A percentile compares a stretch with the other conserved stretches of the same genome.
phyloP scores from a whole-genome alignment of 2,888 invertebrate genomes.

The Morpho achilles region DNA sequence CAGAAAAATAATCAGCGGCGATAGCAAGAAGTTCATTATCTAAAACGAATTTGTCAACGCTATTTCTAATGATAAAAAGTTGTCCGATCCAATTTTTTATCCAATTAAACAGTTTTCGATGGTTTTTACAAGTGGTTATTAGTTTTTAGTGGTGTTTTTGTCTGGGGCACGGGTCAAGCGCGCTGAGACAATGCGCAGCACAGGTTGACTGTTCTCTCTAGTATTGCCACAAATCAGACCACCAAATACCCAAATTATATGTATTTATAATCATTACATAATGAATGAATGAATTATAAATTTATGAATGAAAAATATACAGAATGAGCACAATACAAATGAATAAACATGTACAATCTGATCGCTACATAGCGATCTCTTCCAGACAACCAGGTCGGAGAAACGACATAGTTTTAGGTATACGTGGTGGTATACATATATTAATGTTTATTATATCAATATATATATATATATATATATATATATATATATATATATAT shows the following conservation, averaged over 20 bases:
- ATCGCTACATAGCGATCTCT: too few species aligned
- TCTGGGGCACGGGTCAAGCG: conserved; percentile 74
- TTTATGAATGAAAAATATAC: too few species aligned
- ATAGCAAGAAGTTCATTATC: conserved; percentile 16
- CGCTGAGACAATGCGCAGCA: conserved; percentile 69
- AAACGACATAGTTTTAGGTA: too few species aligned
- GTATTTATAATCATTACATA: too few species aligned
- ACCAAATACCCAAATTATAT: not conserved
- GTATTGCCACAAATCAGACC: not conserved
- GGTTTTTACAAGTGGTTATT: conserved; percentile 47
- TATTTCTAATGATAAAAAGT: conserved; percentile 43
- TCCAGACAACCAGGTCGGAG: too few species aligned
- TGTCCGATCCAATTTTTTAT: conserved; percentile 53
- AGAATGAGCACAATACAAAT: too few species aligned
- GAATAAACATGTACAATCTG: too few species aligned
- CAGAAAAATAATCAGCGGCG: conserved; percentile 22
- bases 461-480: too few species aligned
- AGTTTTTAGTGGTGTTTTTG: conserved; percentile 62
- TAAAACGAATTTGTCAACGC: conserved; percentile 24
- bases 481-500: too few species aligned
- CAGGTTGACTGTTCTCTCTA: conserved; percentile 28
- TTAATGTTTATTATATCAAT: too few species aligned
- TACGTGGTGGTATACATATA: too few species aligned
- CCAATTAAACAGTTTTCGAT: conserved; percentile 58
- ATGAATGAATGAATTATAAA: too few species aligned